Evolutionary conservation across 1,140 invertebrate genomes (phyloP).

Genomic region (Vanessa atalanta): DNA sequence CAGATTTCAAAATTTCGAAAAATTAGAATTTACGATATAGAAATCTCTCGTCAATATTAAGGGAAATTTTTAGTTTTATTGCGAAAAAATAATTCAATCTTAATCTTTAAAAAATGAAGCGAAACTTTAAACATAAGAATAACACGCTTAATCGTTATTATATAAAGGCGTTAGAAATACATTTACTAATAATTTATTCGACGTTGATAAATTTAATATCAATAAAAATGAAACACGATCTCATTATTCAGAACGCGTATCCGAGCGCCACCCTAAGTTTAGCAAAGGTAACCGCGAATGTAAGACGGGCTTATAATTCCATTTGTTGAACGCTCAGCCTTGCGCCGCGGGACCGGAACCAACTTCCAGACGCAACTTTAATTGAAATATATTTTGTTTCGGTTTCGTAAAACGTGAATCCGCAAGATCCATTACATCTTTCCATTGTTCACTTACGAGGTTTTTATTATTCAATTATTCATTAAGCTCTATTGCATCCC

Average conservation of each 20-base stretch:
- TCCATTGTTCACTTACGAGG: constrained; percentile 22
- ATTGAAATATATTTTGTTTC: constrained; percentile 56
- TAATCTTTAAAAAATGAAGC: too few relatives aligned
- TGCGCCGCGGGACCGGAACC: constrained; percentile 39
- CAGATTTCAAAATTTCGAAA: too few relatives aligned
- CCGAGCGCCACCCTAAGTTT: constrained; percentile 37
- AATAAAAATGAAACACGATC: constrained; percentile 9
- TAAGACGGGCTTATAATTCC: constrained; percentile 64
- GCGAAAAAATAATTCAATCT: too few relatives aligned
- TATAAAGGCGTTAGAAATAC: too few relatives aligned
- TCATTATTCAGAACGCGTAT: constrained; percentile 31
- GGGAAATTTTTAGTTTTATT: too few relatives aligned
- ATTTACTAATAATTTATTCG: neutral
- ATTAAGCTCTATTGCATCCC: neutral
- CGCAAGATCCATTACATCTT: constrained; percentile 22
- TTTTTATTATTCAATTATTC: constrained; percentile 10
- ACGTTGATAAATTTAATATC: neutral
- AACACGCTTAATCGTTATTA: too few relatives aligned
- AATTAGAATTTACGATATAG: too few relatives aligned
- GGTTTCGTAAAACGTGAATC: constrained; percentile 37
- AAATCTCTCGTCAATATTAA: too few relatives aligned
- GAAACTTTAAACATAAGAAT: too few relatives aligned
- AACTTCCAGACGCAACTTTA: constrained; percentile 55
- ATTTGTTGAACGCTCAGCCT: constrained; percentile 55
- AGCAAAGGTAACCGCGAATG: constrained; percentile 48